Base-by-base conservation (phyloP, 2,888 invertebrate species). In the Nesidiocoris tenuis region DNA sequence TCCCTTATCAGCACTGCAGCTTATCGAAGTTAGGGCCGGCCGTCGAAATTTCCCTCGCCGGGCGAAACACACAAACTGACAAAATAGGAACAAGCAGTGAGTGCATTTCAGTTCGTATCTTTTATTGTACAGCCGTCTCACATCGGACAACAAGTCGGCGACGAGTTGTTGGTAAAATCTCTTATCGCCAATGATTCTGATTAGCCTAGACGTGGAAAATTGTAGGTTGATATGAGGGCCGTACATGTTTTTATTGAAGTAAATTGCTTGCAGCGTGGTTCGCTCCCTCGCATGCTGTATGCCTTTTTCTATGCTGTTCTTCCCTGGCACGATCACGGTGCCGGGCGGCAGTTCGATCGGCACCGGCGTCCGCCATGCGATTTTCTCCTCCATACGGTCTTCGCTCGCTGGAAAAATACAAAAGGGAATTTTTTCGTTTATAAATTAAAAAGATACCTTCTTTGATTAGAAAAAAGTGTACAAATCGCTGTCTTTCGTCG, bases 271-370 rank as follows among this genome's bases (percentile, higher is more conserved):
- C 21, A 96, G 85, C 1, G 94, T 92, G 56, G 90, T 90, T 82
- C 91, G 91, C 83, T 97, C 96, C 19, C 96, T 87, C 70, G 93
- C 91, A 79, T 91, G 91, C 84, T 97, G 96, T 70, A 94, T 90
- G 75, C 90, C 90, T 82, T 91, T 93, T 85, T 98, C 96, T 82
- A 90, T 88, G 82, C 96, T 96, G 82, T 92, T 91, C 83, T 87
- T 88, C 22, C 93, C 93, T 77, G 90, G 87, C 24, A 80, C 80
- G 1, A 81, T 80, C 0, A 88, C 88, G 81, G 88, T 86, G 81
- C 90, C 86, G 79, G 89, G 88, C 79, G 89, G 88, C 77, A 88
- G 87, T 80, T 92, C 92, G 71, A 95, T 87, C 17, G 88, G 86
- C 77, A 90, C 87, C 56, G 93, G 87, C 16, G 89, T 84, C 79